Base-by-base conservation (phyloP, 2,888 invertebrate species). In the Cynaeus angustus region DNA sequence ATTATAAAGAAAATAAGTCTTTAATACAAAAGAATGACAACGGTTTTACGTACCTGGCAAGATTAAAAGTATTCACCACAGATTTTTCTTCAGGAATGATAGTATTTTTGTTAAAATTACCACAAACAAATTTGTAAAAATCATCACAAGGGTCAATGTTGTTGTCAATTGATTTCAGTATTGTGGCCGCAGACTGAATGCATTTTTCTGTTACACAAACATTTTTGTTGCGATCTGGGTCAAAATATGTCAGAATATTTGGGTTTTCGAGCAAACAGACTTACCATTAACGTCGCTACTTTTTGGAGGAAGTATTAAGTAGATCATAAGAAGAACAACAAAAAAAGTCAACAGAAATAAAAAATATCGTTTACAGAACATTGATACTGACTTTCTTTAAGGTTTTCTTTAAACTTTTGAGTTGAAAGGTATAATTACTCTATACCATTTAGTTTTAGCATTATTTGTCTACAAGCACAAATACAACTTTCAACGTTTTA, bases 41-140 rank as follows among this genome's bases (percentile, higher is more conserved):
- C 1, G 21, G 1, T 4, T 21, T 4, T 38, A 13, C 33, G 13
- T 33, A 46, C 48, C n/a, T 12, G 9, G 21, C 52, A 5, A 13
- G 6, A 16, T 16, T 30, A 21, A 50, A 37, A 2, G 59, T 21
- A 0, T 26, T 41, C 7, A 53, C 9, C 0, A 2, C 8, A 1
- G 52, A 26, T 13, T 56, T 13, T 8, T 55, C 38, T 7, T 55
- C 62, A 9, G 68, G 48, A 21, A 68, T 62, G 10, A 28, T 28
- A 8, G 62, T 30, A 16, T 45, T 62, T 37, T 69, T 55, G 9
- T 48, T 21, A 38, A 69, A 64, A 21, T 65, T 69, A 2, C 92
- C 93, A 77, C 93, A 93, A 0, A 92, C 88, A 79, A 91, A 93
- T 74, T 89, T 86, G 81, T 92, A 93, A 84, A 93, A 93, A 79